phyloP scores from a whole-genome alignment of 2,113 vertebrate species.

The Pogona vitticeps region DNA sequence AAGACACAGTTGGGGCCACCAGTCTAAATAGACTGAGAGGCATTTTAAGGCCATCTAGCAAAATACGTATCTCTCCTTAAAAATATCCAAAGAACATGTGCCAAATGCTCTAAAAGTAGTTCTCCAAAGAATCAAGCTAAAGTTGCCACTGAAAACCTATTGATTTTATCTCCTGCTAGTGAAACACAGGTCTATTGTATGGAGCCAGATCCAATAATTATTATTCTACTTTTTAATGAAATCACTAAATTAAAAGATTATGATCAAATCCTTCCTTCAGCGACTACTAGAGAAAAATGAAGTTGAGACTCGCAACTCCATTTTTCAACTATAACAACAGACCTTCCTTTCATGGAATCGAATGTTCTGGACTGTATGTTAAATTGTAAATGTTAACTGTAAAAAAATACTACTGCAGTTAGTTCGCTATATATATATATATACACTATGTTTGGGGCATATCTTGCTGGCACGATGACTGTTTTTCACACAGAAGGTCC shows the following conservation, averaged over 20 bases:
- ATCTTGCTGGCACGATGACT: too few relatives aligned
- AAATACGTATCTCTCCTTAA: background rate
- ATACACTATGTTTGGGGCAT: background rate
- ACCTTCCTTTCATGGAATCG: background rate
- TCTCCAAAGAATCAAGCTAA: background rate
- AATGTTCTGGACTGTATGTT: rapidly evolving
- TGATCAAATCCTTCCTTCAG: background rate
- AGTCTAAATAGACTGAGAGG: too few relatives aligned
- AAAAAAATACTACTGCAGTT: background rate
- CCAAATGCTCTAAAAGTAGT: background rate
- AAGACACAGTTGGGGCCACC: too few relatives aligned
- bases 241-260: conserved; percentile 11
- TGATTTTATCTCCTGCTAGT: conserved; percentile 21
- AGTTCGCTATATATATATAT: background rate
- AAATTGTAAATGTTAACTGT: background rate
- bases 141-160: conserved; percentile 1
- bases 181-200: background rate
- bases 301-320: background rate
- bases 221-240: background rate
- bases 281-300: background rate
- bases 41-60: background rate
- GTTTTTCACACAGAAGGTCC: too few relatives aligned
- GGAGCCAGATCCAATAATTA: conserved; percentile 15
- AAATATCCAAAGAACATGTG: background rate
- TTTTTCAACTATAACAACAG: conserved; percentile 6